Conservation (phyloP, 1,140 invertebrate species). For the Drosophila parvula region DNA sequence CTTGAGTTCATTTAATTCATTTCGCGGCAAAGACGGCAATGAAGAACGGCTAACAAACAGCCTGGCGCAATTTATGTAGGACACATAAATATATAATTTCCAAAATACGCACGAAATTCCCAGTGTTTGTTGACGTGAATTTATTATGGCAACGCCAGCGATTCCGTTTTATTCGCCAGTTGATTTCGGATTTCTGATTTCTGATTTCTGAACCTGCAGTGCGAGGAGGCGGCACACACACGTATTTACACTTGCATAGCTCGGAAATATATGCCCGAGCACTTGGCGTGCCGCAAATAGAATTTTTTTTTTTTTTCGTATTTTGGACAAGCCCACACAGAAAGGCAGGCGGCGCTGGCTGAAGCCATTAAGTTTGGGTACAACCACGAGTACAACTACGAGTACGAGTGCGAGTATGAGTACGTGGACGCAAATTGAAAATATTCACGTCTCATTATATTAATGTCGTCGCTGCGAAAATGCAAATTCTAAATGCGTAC, state of each 20-base stretch:
- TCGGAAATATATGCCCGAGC: constrained; percentile 36
- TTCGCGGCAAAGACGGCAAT: constrained; percentile 3
- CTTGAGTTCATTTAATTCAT: constrained; percentile 32
- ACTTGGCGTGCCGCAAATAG: constrained; percentile 51
- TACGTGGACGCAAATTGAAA: constrained; percentile 41
- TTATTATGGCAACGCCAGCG: constrained; percentile 27
- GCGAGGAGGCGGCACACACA: constrained; percentile 15
- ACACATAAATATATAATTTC: constrained; percentile 58
- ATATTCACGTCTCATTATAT: constrained; percentile 63
- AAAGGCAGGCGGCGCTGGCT: not conserved
- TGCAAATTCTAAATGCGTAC: constrained; percentile 60
- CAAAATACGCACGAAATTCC: constrained; percentile 56
- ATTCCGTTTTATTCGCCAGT: constrained; percentile 4
- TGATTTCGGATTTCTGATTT: constrained; percentile 13
- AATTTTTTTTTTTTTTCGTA: constrained; percentile 44
- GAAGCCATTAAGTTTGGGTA: constrained; percentile 24
- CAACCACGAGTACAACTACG: not conserved
- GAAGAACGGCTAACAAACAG: not conserved
- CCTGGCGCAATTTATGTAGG: constrained; percentile 43
- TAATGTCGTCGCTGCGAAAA: constrained; percentile 54
- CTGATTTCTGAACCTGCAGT: constrained; percentile 27
- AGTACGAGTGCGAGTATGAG: constrained; percentile 4
- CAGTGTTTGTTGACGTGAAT: constrained; percentile 47
- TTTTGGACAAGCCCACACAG: constrained; percentile 41
- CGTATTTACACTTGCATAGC: constrained; percentile 51